Conservation (phyloP, 2,113 vertebrate species). For the Sinocyclocheilus anophthalmus region DNA sequence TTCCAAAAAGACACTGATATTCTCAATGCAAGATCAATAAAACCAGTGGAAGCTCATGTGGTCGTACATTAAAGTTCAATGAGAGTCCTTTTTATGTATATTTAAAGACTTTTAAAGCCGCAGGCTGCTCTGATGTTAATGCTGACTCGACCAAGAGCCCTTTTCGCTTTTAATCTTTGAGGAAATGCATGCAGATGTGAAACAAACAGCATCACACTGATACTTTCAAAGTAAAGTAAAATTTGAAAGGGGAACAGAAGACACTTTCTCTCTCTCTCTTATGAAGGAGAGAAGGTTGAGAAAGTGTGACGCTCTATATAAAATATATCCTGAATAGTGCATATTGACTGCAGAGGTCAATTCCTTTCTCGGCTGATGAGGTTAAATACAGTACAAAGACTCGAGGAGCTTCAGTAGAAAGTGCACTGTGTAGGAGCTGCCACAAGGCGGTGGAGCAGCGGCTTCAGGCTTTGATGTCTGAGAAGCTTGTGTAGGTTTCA, state of each 20-base stretch:
- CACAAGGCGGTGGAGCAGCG: constrained; percentile 34
- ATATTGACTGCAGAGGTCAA: not conserved
- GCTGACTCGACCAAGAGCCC: not conserved
- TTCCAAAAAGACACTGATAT: constrained; percentile 28
- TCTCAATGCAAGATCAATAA: constrained; percentile 12
- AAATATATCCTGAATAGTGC: constrained; percentile 27
- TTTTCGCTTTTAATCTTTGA: not conserved
- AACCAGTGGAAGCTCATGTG: constrained; percentile 27
- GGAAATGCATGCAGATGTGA: constrained; percentile 12
- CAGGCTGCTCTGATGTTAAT: not conserved
- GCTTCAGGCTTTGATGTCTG: constrained; percentile 85
- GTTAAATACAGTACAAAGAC: constrained; percentile 44
- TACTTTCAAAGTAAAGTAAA: not conserved
- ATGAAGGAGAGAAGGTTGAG: not conserved
- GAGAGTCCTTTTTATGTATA: not conserved
- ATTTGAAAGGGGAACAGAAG: not conserved
- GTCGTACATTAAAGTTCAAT: constrained; percentile 22
- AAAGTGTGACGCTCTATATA: not conserved
- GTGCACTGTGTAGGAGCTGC: constrained; percentile 49
- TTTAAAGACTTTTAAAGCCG: constrained; percentile 24
- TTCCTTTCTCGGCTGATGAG: not conserved
- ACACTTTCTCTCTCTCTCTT: not conserved
- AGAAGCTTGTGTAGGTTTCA: constrained; percentile 86
- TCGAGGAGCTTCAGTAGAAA: constrained; percentile 51
- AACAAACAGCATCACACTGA: not conserved